A percentile compares a stretch with the other conserved stretches of the same genome.
Evolutionary conservation across 1,140 invertebrate genomes (phyloP).

Genomic region (Pomacea maculata): DNA sequence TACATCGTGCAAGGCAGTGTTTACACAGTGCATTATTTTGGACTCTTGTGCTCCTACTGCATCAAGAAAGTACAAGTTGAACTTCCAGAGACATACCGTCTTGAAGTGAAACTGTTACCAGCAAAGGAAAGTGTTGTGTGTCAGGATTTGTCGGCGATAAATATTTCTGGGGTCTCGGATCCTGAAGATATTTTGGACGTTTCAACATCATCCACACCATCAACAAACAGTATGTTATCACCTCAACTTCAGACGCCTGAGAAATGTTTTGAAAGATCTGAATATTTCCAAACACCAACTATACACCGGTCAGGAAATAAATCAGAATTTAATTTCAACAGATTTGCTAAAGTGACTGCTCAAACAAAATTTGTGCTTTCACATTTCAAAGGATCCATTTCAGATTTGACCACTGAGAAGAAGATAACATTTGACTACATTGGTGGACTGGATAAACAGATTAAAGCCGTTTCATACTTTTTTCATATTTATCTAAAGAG

Average conservation of each 20-base stretch:
- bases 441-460: slow-evolving; percentile 48
- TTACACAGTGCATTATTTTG: background rate
- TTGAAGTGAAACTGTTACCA: background rate
- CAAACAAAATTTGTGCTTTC: slow-evolving; percentile 32
- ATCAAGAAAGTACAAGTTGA: background rate
- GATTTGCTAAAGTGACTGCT: slow-evolving; percentile 36
- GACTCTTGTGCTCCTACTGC: background rate
- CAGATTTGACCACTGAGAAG: background rate
- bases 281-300: background rate
- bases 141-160: background rate
- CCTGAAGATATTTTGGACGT: background rate
- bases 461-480: slow-evolving; percentile 46
- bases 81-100: background rate
- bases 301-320: background rate
- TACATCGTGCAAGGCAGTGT: background rate
- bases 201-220: background rate
- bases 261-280: background rate
- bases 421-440: slow-evolving; percentile 39
- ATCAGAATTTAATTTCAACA: background rate
- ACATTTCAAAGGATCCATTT: background rate
- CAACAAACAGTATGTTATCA: background rate
- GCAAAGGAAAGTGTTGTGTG: background rate
- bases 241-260: background rate
- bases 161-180: background rate
- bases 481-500: slow-evolving; percentile 40